These are phyloP conservation scores for Carterocephalus palaemon DNA, from an alignment of 2,888 invertebrate species.

Conservation along the genomic window DNA sequence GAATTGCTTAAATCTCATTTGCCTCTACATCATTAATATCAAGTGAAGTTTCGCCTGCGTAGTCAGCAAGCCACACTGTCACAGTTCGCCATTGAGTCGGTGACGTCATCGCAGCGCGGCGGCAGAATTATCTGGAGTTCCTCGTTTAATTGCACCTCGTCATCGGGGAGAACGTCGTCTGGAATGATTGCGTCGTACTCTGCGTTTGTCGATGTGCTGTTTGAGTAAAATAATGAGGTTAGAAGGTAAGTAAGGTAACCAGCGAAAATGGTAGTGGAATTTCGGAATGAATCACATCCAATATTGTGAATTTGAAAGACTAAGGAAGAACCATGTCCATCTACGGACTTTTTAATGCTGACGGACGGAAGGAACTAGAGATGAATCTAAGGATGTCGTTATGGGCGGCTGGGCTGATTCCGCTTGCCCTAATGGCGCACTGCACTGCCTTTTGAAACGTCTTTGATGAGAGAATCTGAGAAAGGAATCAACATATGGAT, in stretches of 20 bases:
- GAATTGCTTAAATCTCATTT: slow-evolving; percentile 13
- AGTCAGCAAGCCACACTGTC: slow-evolving; percentile 9
- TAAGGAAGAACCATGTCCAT: too few relatives aligned
- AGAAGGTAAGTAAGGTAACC: not conserved
- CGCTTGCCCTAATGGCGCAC: too few relatives aligned
- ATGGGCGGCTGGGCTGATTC: too few relatives aligned
- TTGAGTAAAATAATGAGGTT: slow-evolving; percentile 32
- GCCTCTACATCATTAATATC: slow-evolving; percentile 1
- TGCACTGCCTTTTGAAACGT: too few relatives aligned
- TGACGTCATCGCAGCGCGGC: slow-evolving; percentile 62
- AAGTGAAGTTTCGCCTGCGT: not conserved
- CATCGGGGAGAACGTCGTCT: slow-evolving; percentile 55
- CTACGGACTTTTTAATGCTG: too few relatives aligned
- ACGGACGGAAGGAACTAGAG: too few relatives aligned
- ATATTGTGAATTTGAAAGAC: too few relatives aligned
- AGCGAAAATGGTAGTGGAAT: too few relatives aligned
- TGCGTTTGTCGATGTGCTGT: slow-evolving; percentile 46
- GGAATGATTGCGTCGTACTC: slow-evolving; percentile 50
- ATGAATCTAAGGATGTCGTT: too few relatives aligned
- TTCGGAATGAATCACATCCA: too few relatives aligned
- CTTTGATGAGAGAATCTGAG: too few relatives aligned
- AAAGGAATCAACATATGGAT: too few relatives aligned
- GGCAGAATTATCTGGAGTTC: slow-evolving; percentile 70
- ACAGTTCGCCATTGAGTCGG: slow-evolving; percentile 41
- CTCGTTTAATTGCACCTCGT: slow-evolving; percentile 60